Conservation (phyloP, 2,888 invertebrate genomes). For the Acrocyrtus sp. region DNA sequence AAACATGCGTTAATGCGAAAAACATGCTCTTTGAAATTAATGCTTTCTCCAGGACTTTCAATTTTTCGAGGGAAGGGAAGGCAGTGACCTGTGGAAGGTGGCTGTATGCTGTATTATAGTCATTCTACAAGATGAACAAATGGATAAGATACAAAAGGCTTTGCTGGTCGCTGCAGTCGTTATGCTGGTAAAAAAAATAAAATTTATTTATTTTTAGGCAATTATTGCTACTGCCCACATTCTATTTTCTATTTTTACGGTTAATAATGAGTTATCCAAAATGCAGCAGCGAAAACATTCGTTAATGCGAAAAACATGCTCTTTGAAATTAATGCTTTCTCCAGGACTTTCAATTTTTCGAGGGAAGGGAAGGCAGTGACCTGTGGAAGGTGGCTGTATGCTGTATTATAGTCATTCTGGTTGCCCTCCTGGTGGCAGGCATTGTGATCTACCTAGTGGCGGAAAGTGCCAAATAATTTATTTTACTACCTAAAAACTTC, state of each 20-base stretch:
- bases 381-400: slow-evolving; percentile 36
- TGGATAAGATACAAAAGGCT: slow-evolving; percentile 28
- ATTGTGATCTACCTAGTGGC: slow-evolving; percentile 16
- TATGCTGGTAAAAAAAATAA: slow-evolving; percentile 43
- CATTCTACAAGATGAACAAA: slow-evolving; percentile 27
- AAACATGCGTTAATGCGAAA: too few species aligned
- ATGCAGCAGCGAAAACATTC: too few species aligned
- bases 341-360: slow-evolving; percentile 45
- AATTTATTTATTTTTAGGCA: not conserved
- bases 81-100: slow-evolving; percentile 34
- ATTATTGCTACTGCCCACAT: too few species aligned
- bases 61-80: slow-evolving; percentile 39
- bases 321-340: not conserved
- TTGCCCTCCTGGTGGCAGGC: slow-evolving; percentile 22
- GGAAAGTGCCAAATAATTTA: slow-evolving; percentile 45
- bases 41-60: slow-evolving; percentile 34
- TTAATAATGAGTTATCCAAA: too few species aligned
- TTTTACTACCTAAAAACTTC: too few species aligned
- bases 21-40: not conserved
- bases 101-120: slow-evolving; percentile 31
- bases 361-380: slow-evolving; percentile 33
- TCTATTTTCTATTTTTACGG: too few species aligned
- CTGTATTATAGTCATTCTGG: slow-evolving; percentile 28
- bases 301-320: too few species aligned
- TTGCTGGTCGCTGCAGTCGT: slow-evolving; percentile 33